Base-by-base conservation (phyloP, 2,888 invertebrate species). In the Macaria notata region DNA sequence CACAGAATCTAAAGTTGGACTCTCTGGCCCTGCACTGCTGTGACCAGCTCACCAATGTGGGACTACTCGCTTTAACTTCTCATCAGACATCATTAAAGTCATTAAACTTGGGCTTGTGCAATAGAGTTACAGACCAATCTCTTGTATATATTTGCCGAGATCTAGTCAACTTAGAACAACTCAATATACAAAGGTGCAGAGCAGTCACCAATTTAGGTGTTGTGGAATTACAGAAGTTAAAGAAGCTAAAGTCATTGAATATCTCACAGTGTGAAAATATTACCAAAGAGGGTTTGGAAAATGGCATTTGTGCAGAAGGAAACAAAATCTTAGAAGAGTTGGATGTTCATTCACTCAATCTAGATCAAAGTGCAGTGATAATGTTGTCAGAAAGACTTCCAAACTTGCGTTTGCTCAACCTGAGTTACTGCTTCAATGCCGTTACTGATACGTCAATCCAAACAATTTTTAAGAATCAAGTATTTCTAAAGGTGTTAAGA, bases 401-500 rank as follows among this genome's bases (percentile, higher is more conserved):
- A 0, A 92, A 93, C 57, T 81, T 96, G 45, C 88, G 84, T 0
- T 79, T 88, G 30, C 83, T 96, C 30, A 94, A 95, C 74, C 75
- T 96, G 46, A 94, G 94, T 57, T 94, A 93, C 66, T 95, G 95
- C 74, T 93, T 94, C 65, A 94, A 93, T 83, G 94, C 93, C n/a
- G 93, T 95, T 0, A 95, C 95, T 3, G 95, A 96, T 72, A 88
- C 89, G 58, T 93, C 93, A 19, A 87, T 95, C 52, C 94, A 95
- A 84, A 93, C 93, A 44, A 92, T 96, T 64, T 94, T 95, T 60
- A 92, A 93, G 67, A 92, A 94, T 68, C 92, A 95, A 69, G 76
- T 92, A 9, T 80, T 88, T 64, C 83, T 96, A 44, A 88, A 93
- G 43, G 92, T 85, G 30, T 87, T 96, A 46, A 93, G 93, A 57